Evolutionary conservation across 2,888 invertebrate genomes (phyloP), one percentile per base, ranked within the genome.

Genomic region (Yponomeuta sedellus): DNA sequence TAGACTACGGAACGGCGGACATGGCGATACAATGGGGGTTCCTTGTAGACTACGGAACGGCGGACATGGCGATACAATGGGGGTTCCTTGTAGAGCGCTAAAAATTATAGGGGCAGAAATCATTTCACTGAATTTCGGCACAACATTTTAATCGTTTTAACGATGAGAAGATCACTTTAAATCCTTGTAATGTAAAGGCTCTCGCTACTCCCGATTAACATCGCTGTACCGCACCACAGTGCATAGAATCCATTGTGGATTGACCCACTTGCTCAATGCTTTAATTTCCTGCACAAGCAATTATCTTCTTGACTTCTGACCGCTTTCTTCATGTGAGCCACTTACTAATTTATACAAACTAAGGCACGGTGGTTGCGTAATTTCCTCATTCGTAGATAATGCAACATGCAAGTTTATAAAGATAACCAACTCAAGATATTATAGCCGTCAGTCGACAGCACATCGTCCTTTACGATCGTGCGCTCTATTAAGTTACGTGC

Each of bases 281-380:
- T 82, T 88, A 90, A 90, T 90, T 89, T 91, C 89, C 90, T 87
- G 87, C 79, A 79, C 83, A 76, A 85, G 81, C 89, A 91, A 90
- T 91, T 91, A 91, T 88, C 87, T 88, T 77, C 80, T 89, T 89
- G 88, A 90, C 89, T 82, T 88, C 85, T 90, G 89, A 90, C 90
- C 90, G 87, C 87, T 88, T 87, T 90, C 88, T 87, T 84, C 78
- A 81, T 81, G 78, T 76, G 75, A 77, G 80, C 79, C 77, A 75
- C 75, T 70, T 73, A 34, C 34, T 8, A 34, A 34, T n/a, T n/a
- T n/a, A n/a, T 34, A 34, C 34, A 16, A 52, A 52, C 44, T 12
- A 52, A 16, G 44, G 44, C 44, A 12, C 44, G 44, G 8, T 16
- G 70, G 71, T 88, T 85, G 76, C 77, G 79, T 76, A 86, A 59